Percentiles rank a stretch among this genome's conserved stretches.
phyloP scores from a whole-genome alignment of 2,113 vertebrate genomes.

The Theristicus caerulescens region DNA sequence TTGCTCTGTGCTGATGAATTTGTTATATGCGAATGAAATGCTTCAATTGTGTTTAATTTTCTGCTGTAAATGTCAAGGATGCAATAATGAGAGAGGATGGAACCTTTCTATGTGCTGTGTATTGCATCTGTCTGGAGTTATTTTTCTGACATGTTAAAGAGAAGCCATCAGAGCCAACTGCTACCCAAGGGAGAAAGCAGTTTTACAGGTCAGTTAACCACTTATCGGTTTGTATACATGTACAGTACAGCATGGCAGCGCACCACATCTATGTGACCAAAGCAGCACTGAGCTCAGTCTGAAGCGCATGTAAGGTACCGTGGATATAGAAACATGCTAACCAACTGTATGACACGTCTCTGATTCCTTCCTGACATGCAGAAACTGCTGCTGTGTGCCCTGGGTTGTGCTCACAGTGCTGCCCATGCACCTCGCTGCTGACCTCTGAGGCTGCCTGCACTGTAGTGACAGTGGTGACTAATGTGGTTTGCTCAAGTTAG shows the following conservation, averaged over 20 bases:
- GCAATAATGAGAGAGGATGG: constrained; percentile 39
- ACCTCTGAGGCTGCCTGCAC: neutral
- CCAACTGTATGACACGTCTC: neutral
- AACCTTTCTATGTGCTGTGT: neutral
- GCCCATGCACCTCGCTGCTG: neutral
- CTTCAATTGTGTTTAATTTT: constrained; percentile 64
- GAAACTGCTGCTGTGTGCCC: neutral
- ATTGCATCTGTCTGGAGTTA: neutral
- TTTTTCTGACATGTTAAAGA: constrained; percentile 46
- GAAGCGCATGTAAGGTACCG: neutral
- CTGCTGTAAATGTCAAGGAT: constrained; percentile 56
- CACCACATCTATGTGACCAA: neutral
- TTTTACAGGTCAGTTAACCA: constrained; percentile 55
- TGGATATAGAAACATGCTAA: neutral
- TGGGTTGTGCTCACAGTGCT: neutral
- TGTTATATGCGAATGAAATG: constrained; percentile 40
- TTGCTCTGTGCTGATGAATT: constrained; percentile 38
- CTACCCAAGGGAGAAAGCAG: constrained; percentile 14
- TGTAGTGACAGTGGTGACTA: neutral
- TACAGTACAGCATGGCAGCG: neutral
- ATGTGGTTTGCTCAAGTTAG: neutral
- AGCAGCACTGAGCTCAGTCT: neutral
- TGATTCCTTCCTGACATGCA: neutral
- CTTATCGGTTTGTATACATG: neutral
- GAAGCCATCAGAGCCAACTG: constrained; percentile 19